Conservation (phyloP, 2,797 vertebrate genomes). For the Lacerta agilis region DNA sequence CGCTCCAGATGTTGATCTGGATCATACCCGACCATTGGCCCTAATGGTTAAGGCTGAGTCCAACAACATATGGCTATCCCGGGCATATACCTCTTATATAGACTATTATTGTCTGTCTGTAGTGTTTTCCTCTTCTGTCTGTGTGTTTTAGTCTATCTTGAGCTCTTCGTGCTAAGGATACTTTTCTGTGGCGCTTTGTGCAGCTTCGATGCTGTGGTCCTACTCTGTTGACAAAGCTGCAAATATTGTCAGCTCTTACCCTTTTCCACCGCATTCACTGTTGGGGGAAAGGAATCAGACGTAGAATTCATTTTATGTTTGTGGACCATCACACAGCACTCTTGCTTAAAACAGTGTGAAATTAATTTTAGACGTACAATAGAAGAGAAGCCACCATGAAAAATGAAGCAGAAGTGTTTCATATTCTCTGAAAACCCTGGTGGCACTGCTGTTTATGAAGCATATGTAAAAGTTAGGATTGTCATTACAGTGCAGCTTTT, state of each 20-base stretch:
- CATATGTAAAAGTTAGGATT: constrained; percentile 3
- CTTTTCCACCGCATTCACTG: neutral
- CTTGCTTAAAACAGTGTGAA: constrained; percentile 37
- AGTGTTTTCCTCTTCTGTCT: neutral
- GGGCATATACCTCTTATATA: neutral
- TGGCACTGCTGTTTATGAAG: constrained; percentile 30
- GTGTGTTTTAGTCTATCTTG: neutral
- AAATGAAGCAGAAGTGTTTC: constrained; percentile 22
- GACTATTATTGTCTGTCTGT: neutral
- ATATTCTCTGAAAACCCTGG: neutral
- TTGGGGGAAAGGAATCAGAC: constrained; percentile 10
- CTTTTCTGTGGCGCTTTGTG: neutral
- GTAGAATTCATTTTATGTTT: constrained; percentile 25
- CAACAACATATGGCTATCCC: too few species aligned
- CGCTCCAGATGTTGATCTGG: neutral
- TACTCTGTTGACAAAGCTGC: neutral
- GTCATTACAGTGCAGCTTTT: neutral
- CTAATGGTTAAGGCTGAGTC: neutral
- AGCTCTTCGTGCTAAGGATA: neutral
- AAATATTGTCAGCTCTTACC: constrained; percentile 2
- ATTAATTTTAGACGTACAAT: constrained; percentile 42
- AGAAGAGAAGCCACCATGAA: constrained; percentile 23
- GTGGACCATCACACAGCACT: constrained; percentile 26
- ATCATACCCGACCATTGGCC: neutral
- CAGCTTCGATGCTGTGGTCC: neutral